Conservation (phyloP, 2,797 vertebrate genomes). For the Peromyscus eremicus region DNA sequence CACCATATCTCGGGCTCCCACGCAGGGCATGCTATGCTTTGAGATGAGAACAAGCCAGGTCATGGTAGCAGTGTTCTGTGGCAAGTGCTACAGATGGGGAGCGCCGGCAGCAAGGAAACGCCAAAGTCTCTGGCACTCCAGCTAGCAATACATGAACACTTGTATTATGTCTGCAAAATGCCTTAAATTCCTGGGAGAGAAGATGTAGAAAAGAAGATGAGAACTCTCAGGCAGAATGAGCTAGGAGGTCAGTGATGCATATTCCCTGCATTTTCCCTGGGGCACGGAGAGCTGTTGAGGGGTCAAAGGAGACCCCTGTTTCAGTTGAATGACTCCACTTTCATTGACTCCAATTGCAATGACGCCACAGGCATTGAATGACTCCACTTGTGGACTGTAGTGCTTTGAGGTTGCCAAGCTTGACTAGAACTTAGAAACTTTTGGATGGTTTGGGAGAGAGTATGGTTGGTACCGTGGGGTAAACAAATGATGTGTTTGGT, state of each 20-base stretch:
- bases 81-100: neutral
- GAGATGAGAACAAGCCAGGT: neutral
- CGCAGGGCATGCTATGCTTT: neutral
- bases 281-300: neutral
- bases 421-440: slow-evolving; percentile 6
- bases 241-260: neutral
- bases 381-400: neutral
- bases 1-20: neutral
- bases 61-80: neutral
- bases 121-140: neutral
- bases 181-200: slow-evolving; percentile 57
- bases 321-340: neutral
- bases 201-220: slow-evolving; percentile 19
- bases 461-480: neutral
- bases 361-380: neutral
- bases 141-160: neutral
- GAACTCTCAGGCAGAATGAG: neutral
- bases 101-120: neutral
- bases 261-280: neutral
- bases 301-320: neutral
- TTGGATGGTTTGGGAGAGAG: slow-evolving; percentile 22
- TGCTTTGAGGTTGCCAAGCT: neutral
- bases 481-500: slow-evolving; percentile 12
- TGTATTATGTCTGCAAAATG: slow-evolving; percentile 31
- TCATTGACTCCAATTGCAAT: neutral